phyloP scores from a whole-genome alignment of 2,113 vertebrate species.

The Mirounga angustirostris region DNA sequence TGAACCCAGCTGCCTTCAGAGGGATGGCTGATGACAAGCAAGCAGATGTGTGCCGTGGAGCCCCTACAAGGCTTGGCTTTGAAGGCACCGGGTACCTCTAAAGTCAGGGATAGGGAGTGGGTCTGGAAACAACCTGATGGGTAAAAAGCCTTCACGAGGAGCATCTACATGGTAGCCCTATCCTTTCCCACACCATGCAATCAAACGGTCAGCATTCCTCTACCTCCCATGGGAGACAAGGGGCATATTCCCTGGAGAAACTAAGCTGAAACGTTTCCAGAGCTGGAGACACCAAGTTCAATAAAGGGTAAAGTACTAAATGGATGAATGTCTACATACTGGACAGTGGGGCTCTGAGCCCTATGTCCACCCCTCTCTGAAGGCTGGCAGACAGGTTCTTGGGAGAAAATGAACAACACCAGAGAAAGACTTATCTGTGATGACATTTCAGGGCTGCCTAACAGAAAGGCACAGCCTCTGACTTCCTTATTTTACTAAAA shows the following conservation, averaged over 20 bases:
- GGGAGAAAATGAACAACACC: not conserved
- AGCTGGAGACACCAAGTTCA: not conserved
- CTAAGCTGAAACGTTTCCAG: not conserved
- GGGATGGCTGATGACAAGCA: not conserved
- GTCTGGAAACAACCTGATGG: not conserved
- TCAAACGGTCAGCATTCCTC: not conserved
- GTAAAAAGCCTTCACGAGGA: not conserved
- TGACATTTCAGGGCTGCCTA: not conserved
- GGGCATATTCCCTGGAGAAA: not conserved
- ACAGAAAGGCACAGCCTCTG: not conserved
- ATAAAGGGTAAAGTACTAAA: not conserved
- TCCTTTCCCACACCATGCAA: not conserved
- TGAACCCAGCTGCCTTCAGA: not conserved
- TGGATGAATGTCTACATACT: not conserved
- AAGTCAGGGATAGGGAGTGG: not conserved
- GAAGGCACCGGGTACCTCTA: not conserved
- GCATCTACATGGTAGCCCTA: rapidly evolving
- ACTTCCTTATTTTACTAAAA: not conserved
- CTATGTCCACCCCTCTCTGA: not conserved
- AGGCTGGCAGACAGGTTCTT: not conserved
- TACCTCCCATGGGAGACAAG: not conserved
- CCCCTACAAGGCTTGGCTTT: not conserved
- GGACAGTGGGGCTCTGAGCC: not conserved
- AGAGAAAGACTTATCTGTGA: not conserved
- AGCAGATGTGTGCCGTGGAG: not conserved